A percentile compares a stretch with the other conserved stretches of the same genome.
Conservation (phyloP, 2,113 vertebrate species). For the Pelusios castaneus region DNA sequence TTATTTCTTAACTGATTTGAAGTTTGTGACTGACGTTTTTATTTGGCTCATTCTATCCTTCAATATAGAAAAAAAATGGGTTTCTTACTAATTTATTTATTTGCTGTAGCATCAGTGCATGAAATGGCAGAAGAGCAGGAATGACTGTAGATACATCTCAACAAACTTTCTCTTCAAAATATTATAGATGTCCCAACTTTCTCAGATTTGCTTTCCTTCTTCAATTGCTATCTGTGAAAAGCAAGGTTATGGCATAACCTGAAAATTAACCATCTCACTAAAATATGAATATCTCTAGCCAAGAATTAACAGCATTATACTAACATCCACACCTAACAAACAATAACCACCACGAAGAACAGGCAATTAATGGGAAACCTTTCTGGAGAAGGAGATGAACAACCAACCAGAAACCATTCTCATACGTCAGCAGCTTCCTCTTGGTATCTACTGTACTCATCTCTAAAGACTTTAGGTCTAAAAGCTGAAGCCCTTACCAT, state of each 20-base stretch:
- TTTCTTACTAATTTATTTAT: background rate
- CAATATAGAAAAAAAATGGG: background rate
- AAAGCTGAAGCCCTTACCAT: background rate
- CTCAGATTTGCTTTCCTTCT: background rate
- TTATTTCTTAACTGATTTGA: background rate
- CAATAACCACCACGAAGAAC: background rate
- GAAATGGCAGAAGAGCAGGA: background rate
- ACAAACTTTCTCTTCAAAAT: background rate
- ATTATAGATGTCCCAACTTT: background rate
- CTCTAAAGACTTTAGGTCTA: background rate
- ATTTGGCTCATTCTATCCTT: background rate
- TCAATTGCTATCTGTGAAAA: background rate
- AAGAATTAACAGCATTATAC: background rate
- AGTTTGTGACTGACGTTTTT: background rate
- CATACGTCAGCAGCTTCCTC: fast-evolving
- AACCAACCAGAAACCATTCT: background rate
- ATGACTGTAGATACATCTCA: background rate
- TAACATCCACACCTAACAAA: background rate
- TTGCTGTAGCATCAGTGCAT: background rate
- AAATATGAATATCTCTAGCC: background rate
- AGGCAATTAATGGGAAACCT: background rate
- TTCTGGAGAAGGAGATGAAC: background rate
- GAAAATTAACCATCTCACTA: background rate
- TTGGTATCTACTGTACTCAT: background rate
- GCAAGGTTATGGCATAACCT: background rate